Evolutionary conservation across 92 coral and sea anemone species (phyloP), one percentile per base, ranked within the genome.

Genomic region (Scolanthus callimorphus): DNA sequence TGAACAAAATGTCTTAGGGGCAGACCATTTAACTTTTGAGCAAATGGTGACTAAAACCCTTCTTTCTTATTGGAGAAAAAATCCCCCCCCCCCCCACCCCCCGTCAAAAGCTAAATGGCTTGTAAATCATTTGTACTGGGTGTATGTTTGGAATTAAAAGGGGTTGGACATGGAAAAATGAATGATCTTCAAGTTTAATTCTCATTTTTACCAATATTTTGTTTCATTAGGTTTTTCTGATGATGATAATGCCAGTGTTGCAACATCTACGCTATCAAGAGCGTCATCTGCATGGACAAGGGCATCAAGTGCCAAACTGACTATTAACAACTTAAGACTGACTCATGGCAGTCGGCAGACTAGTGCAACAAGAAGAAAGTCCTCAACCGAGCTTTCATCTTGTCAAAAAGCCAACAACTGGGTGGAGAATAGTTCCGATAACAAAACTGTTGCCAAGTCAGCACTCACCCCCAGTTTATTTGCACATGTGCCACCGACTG

Each of bases 391-490:
- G 11, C 45, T 66, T 39, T 30, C 62, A n/a, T 68, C 68, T 0
- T 53, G 51, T 20, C 60, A 58, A 38, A 60, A 74, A 51, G 48
- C 51, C 20, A 65, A 63, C 25, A 77, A 75, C 29, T 92, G 98
- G 98, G 70, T 81, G 20, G 49, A 70, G 44, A n/a, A n/a, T n/a
- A n/a, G n/a, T n/a, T 60, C 45, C 6, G 81, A 66, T 15, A 82
- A 81, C 10, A 67, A 70, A 41, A 57, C 10, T 17, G 67, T 44
- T 17, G 85, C 79, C 13, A 70, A 79, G 37, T 80, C 96, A 19
- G 77, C 94, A 4, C 47, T 89, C 39, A 76, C 86, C 12, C 78
- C 81, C 23, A 92, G 98, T 57, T 48, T 92, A 46, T 92, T 92
- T 78, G 62, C 82, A 8, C 70, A 88, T 63, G 70, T 70, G 17